These are phyloP conservation scores for Dicyrtomina minuta DNA, from an alignment of 2,888 invertebrate species.

Conservation along the genomic window DNA sequence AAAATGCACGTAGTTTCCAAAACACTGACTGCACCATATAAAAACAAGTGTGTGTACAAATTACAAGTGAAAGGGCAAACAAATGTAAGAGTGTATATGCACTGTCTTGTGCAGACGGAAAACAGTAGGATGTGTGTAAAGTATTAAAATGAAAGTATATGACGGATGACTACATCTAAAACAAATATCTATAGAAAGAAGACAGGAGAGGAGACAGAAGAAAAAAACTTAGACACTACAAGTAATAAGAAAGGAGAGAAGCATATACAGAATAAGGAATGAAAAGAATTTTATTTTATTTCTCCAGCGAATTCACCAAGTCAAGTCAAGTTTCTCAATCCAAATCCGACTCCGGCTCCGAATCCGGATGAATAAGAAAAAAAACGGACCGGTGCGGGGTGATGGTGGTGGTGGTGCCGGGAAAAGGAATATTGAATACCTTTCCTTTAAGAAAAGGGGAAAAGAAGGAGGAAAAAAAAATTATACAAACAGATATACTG, in stretches of 20 bases:
- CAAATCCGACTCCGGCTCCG: too few relatives aligned
- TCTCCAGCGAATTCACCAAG: constrained; percentile 19
- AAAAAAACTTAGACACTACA: not conserved
- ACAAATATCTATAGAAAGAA: constrained; percentile 14
- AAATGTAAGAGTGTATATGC: too few relatives aligned
- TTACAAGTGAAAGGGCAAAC: too few relatives aligned
- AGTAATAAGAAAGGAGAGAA: not conserved
- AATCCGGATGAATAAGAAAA: too few relatives aligned
- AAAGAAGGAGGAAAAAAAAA: not conserved
- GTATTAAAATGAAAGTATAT: not conserved
- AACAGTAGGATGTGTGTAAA: not conserved
- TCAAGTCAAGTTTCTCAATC: not conserved
- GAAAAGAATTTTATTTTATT: not conserved
- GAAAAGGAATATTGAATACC: too few relatives aligned
- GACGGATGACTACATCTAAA: too few relatives aligned
- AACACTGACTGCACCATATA: too few relatives aligned
- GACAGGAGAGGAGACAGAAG: not conserved
- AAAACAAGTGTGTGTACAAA: too few relatives aligned
- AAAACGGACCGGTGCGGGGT: too few relatives aligned
- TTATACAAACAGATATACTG: not conserved
- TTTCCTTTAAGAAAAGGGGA: not conserved
- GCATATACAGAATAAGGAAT: not conserved
- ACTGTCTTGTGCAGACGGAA: too few relatives aligned
- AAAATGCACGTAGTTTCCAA: too few relatives aligned
- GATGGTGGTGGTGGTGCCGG: too few relatives aligned